Evolutionary conservation across 2,113 vertebrate genomes (phyloP).

Genomic region (Uria aalge): DNA sequence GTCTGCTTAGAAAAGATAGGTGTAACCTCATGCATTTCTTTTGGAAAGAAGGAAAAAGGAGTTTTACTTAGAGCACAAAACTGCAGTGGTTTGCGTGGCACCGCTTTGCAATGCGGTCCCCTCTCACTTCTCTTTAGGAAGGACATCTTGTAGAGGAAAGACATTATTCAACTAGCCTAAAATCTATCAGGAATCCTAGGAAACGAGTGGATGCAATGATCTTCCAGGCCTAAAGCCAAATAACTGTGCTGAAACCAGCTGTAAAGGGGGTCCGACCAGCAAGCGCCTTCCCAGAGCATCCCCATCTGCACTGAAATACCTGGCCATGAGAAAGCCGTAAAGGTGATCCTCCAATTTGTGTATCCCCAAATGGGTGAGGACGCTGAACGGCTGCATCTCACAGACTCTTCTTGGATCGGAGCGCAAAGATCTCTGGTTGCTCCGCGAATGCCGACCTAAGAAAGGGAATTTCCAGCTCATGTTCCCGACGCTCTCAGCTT

Average conservation of each 20-base stretch:
- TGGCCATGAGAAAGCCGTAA: neutral
- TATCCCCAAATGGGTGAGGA: neutral
- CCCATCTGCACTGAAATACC: neutral
- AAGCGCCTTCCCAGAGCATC: neutral
- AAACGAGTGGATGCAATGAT: neutral
- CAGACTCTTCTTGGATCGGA: neutral
- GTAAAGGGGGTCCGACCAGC: neutral
- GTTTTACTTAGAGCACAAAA: neutral
- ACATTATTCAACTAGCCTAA: neutral
- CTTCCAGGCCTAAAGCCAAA: neutral
- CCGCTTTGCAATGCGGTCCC: neutral
- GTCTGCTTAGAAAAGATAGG: neutral
- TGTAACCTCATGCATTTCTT: neutral
- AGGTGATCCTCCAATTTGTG: neutral
- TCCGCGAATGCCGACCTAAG: neutral
- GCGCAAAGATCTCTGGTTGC: neutral
- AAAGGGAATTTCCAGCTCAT: neutral
- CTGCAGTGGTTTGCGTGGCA: neutral
- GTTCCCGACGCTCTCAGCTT: fast-evolving
- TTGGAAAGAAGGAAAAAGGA: neutral
- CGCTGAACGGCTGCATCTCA: neutral
- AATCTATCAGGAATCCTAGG: neutral
- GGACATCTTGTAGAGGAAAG: neutral
- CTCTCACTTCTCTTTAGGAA: neutral
- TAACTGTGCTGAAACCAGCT: neutral